phyloP scores from a whole-genome alignment of 2,888 invertebrate species.

The Clepsis dumicolana region DNA sequence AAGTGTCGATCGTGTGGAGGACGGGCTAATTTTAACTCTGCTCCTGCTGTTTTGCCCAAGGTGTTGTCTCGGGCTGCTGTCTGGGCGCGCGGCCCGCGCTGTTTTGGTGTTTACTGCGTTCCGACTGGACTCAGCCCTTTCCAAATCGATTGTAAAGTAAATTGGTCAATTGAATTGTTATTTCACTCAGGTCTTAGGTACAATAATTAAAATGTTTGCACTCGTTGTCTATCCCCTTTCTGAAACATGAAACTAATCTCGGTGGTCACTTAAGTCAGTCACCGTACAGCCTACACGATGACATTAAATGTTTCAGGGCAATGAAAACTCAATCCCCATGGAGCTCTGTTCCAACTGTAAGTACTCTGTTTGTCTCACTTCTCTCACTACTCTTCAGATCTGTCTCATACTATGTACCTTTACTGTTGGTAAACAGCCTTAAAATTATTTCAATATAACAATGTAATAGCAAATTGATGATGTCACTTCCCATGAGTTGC shows the following conservation, averaged over 20 bases:
- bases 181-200: not conserved
- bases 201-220: not conserved
- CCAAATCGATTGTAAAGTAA: not conserved
- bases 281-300: not conserved
- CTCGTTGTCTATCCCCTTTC: not conserved
- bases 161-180: not conserved
- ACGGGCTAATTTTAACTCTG: slow-evolving; percentile 44
- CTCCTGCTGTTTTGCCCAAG: slow-evolving; percentile 42
- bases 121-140: not conserved
- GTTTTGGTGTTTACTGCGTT: not conserved
- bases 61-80: slow-evolving; percentile 34
- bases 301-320: slow-evolving; percentile 90
- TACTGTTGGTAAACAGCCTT: slow-evolving; percentile 31
- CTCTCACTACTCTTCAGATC: slow-evolving; percentile 48
- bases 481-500: slow-evolving; percentile 47
- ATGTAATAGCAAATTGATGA: slow-evolving; percentile 31
- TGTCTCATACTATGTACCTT: slow-evolving; percentile 43
- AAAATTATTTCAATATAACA: slow-evolving; percentile 21
- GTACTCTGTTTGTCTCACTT: slow-evolving; percentile 71
- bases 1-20: slow-evolving; percentile 45
- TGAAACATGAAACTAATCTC: not conserved
- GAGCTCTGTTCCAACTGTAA: slow-evolving; percentile 98
- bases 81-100: slow-evolving; percentile 19
- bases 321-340: slow-evolving; percentile 98
- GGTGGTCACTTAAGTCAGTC: not conserved